These are phyloP conservation scores for Apostichopus japonicus DNA, from an alignment of 35 echinoderm and acorn worm genomes.

Conservation along the genomic window DNA sequence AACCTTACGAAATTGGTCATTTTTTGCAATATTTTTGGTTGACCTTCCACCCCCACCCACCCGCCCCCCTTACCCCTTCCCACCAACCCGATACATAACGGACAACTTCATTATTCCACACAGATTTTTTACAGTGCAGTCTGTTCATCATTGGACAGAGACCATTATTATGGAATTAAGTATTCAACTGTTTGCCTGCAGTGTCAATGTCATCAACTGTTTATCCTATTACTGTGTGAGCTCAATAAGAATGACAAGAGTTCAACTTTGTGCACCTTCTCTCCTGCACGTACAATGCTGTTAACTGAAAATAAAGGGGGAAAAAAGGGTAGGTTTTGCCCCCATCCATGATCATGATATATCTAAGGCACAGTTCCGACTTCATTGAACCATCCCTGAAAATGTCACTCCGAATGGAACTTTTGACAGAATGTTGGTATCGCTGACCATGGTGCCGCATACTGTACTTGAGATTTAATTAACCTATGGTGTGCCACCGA, in stretches of 20 bases:
- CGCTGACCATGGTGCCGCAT: constrained; percentile 2
- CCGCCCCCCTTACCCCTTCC: no score
- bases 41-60: no score
- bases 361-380: constrained; percentile 18
- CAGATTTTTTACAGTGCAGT: no score
- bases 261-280: neutral
- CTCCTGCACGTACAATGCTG: neutral
- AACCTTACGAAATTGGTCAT: no score
- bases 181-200: no score
- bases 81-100: no score
- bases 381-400: neutral
- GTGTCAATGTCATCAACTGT: no score
- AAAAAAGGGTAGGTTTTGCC: no score
- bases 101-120: no score
- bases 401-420: neutral
- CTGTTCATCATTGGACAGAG: no score
- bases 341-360: neutral
- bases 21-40: no score
- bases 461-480: constrained; percentile 11
- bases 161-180: no score
- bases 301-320: neutral
- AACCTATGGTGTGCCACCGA: constrained; percentile 21
- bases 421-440: constrained; percentile 23
- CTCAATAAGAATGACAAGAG: neutral
- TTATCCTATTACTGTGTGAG: neutral